These are phyloP conservation scores for Pristionchus exspectatus DNA, from an alignment of 2,888 invertebrate species.

Conservation along the genomic window DNA sequence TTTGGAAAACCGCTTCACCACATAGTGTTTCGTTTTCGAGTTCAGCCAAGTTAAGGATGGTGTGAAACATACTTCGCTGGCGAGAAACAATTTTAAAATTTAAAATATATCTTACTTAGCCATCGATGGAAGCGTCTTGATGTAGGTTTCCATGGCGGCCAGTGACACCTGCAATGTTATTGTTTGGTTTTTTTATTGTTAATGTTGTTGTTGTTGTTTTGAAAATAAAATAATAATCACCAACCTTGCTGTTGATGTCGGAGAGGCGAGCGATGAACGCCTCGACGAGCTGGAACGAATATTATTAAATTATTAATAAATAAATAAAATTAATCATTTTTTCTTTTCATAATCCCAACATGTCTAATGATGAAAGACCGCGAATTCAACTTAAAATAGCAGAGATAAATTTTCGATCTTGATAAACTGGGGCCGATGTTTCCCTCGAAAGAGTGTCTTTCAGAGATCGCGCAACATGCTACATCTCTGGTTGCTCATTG, in stretches of 20 bases:
- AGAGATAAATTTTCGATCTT: background rate
- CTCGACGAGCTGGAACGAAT: slow-evolving; percentile 61
- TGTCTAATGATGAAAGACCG: too few relatives aligned
- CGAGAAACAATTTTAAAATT: background rate
- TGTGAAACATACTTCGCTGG: background rate
- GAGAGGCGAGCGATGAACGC: slow-evolving; percentile 66
- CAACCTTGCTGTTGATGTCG: slow-evolving; percentile 62
- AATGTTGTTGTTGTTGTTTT: background rate
- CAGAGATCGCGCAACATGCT: background rate
- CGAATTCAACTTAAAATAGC: too few relatives aligned
- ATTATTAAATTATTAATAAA: background rate
- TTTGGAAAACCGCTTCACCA: background rate
- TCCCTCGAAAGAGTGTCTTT: background rate
- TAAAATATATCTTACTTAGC: slow-evolving; percentile 58
- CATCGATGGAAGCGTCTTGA: slow-evolving; percentile 63
- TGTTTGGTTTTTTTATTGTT: background rate
- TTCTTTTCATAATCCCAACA: too few relatives aligned
- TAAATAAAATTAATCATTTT: background rate
- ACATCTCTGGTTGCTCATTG: background rate
- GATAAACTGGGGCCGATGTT: background rate
- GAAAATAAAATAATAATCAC: background rate
- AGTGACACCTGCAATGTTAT: slow-evolving; percentile 59
- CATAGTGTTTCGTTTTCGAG: background rate
- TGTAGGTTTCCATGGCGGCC: slow-evolving; percentile 65
- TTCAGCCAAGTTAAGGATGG: too few relatives aligned